Percentiles rank a stretch among this genome's conserved stretches.
These are phyloP conservation scores for Eristalinus aeneus DNA, from an alignment of 2,888 invertebrate species.

Conservation along the genomic window DNA sequence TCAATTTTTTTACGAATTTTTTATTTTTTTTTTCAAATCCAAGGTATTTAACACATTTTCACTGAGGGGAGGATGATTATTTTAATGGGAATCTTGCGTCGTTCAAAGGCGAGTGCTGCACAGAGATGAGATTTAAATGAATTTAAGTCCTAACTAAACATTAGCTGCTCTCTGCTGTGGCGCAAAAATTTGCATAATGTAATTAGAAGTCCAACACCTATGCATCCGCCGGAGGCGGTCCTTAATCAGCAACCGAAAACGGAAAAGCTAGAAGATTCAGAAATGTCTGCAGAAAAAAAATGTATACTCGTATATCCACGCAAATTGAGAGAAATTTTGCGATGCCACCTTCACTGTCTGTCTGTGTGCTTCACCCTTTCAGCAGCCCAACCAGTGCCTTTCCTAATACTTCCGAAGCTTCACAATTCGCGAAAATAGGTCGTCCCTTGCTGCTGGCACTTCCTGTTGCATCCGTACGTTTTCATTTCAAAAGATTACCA, in stretches of 20 bases:
- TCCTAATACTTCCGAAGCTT: constrained; percentile 28
- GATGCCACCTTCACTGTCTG: not conserved
- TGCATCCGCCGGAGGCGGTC: not conserved
- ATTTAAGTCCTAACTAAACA: not conserved
- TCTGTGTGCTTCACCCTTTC: not conserved
- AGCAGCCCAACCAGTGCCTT: not conserved
- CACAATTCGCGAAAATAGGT: constrained; percentile 46
- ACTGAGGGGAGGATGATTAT: not conserved
- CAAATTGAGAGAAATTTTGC: constrained; percentile 1
- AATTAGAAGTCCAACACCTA: constrained; percentile 12
- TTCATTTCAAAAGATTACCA: constrained; percentile 24
- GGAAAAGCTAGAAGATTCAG: not conserved
- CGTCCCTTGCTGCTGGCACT: constrained; percentile 37
- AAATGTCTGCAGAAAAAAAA: not conserved
- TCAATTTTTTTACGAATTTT: not conserved
- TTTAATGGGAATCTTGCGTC: not conserved
- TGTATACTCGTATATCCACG: not conserved
- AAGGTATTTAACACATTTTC: not conserved
- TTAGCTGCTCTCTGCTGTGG: not conserved
- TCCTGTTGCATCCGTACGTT: constrained; percentile 50
- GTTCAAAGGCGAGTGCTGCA: not conserved
- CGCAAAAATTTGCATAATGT: not conserved
- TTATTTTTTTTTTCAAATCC: not conserved
- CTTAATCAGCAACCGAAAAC: not conserved
- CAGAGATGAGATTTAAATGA: not conserved